Evolutionary conservation across 2,888 invertebrate species (phyloP), one percentile per base, ranked within the genome.

Genomic region (Mayetiola destructor): DNA sequence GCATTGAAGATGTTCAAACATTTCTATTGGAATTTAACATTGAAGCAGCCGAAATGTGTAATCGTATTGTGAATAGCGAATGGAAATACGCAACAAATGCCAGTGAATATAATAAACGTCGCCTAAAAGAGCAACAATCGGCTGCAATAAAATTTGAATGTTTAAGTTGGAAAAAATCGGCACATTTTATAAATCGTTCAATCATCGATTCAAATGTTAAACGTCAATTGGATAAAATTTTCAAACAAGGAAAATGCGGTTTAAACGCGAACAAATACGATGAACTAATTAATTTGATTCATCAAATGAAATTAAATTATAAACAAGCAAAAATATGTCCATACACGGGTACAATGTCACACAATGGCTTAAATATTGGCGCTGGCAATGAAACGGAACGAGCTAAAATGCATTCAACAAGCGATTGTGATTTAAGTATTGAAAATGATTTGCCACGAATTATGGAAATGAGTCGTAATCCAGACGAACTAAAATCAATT

Each of bases 231-330:
- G 76, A 78, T 65, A 78, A 81, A 66, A 78, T 90, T 16, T 77
- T 84, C 0, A 79, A 82, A 48, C 77, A 79, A 57, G 87, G 88
- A 32, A 76, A 84, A 29, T 82, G 85, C n/a, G 82, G 85, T 0
- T 69, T 91, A 52, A 75, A 81, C 0, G 84, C 85, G 64, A 82
- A 84, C 27, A 83, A 85, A 68, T 84, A 81, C 64, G 76, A 79
- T 59, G 85, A 87, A 59, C 23, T 64, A 4, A 81, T 84, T 63
- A 81, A 81, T 64, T 65, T 85, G 32, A 80, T 87, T 63, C 74
- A 81, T 0, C 82, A 86, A 66, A 88, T 88, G 88, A 86, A 85
- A 65, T 85, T 85, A 63, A 76, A 82, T 27, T 88, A 85, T 71
- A 80, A 82, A 59, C 78, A 80, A 18, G 82, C 82, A 0, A 80